Evolutionary conservation across 2,888 invertebrate genomes (phyloP).

Genomic region (Thecophora atra): DNA sequence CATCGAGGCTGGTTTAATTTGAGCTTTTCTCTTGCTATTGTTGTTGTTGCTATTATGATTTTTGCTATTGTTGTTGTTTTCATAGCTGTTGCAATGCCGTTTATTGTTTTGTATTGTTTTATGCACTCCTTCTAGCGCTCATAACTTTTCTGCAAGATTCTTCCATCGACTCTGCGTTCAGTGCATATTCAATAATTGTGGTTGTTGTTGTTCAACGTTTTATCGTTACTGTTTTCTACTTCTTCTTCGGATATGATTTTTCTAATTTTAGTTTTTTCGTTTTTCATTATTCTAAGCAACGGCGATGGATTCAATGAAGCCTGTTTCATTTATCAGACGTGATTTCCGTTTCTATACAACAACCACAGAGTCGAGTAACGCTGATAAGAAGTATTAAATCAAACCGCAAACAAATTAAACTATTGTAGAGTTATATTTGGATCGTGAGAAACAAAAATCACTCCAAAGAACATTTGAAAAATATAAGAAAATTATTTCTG

Average conservation of each 20-base stretch:
- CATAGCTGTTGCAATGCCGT: constrained; percentile 5
- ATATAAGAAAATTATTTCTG: too few relatives aligned
- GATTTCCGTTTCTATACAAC: too few relatives aligned
- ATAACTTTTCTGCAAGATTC: constrained; percentile 18
- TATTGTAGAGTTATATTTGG: too few relatives aligned
- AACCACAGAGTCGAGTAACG: too few relatives aligned
- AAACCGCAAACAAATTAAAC: too few relatives aligned
- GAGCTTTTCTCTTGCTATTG: constrained; percentile 32
- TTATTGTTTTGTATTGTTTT: constrained; percentile 19
- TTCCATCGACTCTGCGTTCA: not conserved
- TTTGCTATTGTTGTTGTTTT: constrained; percentile 12
- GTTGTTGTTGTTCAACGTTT: not conserved
- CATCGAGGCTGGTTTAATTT: constrained; percentile 39
- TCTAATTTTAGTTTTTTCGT: constrained; percentile 21
- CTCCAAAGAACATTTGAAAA: too few relatives aligned
- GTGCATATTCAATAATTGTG: not conserved
- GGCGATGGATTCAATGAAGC: not conserved
- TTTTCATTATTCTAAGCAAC: not conserved
- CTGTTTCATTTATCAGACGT: too few relatives aligned
- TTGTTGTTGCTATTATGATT: constrained; percentile 29
- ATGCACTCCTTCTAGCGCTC: constrained; percentile 20
- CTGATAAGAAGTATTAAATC: too few relatives aligned
- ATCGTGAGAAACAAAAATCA: too few relatives aligned
- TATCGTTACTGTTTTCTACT: constrained; percentile 9
- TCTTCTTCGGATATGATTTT: not conserved